These are phyloP conservation scores for Aphaenogaster floridana DNA, from an alignment of 1,140 invertebrate genomes.

Conservation along the genomic window DNA sequence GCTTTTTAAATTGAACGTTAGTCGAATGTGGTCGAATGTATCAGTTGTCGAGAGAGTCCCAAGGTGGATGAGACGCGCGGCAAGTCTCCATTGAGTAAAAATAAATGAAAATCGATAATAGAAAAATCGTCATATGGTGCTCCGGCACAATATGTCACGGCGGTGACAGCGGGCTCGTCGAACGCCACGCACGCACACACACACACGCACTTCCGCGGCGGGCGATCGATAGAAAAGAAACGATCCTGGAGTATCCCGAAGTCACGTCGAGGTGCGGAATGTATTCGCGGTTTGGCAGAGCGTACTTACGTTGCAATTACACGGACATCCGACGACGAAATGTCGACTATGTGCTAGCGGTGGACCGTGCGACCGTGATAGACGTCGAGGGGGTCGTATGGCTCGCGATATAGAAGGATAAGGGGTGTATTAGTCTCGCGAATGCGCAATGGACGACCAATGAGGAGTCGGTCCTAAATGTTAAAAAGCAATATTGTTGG, in stretches of 20 bases:
- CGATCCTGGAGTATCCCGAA: not conserved
- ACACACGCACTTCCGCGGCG: not conserved
- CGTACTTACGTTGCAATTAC: conserved; percentile 41
- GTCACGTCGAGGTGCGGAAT: not conserved
- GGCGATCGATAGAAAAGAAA: conserved; percentile 15
- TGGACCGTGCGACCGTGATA: not conserved
- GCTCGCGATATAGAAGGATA: conserved; percentile 13
- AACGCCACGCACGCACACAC: not conserved
- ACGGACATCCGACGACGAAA: conserved; percentile 12
- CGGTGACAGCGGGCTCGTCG: not conserved
- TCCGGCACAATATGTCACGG: not conserved
- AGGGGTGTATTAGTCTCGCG: conserved; percentile 1
- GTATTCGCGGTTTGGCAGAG: not conserved
- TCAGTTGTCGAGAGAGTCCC: not conserved
- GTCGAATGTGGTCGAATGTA: not conserved
- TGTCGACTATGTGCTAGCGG: conserved; percentile 3
- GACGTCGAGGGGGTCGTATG: not conserved
- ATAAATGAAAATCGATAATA: conserved; percentile 33
- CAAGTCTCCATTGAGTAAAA: not conserved
- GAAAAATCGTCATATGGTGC: conserved; percentile 5
- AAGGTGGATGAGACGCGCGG: not conserved
- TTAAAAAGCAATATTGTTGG: conserved; percentile 7
- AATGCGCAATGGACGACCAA: conserved; percentile 34
- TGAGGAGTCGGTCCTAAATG: not conserved
- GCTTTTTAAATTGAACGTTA: not conserved